phyloP scores from a whole-genome alignment of 92 coral and sea anemone genomes.

The Chrysogorgia sp. region DNA sequence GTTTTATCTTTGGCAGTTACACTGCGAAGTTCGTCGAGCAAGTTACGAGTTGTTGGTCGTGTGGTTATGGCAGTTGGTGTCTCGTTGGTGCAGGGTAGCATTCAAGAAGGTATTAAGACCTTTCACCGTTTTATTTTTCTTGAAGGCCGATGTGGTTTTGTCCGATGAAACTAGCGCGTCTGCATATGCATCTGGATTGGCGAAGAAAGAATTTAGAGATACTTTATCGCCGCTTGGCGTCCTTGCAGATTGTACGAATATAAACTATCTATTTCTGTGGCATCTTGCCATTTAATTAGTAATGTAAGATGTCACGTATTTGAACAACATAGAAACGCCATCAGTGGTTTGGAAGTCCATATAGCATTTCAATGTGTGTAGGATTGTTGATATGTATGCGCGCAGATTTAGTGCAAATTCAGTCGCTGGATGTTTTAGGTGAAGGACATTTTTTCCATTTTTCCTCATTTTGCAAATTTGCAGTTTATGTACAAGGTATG shows the following conservation, averaged over 20 bases:
- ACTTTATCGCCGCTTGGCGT: not conserved
- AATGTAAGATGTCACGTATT: constrained; percentile 21
- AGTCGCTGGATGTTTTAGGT: constrained; percentile 16
- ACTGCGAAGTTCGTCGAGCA: too few species aligned
- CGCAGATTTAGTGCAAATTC: constrained; percentile 15
- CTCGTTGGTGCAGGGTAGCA: too few species aligned
- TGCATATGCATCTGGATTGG: too few species aligned
- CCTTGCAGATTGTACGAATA: constrained; percentile 5
- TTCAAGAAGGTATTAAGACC: too few species aligned
- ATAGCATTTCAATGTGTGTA: constrained; percentile 8
- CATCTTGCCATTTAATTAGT: not conserved
- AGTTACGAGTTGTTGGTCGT: too few species aligned
- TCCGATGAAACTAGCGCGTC: too few species aligned
- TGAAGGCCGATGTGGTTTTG: too few species aligned
- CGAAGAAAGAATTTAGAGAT: too few species aligned
- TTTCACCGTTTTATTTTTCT: too few species aligned
- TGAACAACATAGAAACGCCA: constrained; percentile 6
- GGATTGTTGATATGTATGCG: constrained; percentile 9
- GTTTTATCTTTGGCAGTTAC: too few species aligned
- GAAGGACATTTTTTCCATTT: not conserved
- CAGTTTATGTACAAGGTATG: not conserved
- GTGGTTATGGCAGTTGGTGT: too few species aligned
- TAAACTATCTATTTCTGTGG: not conserved
- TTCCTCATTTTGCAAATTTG: constrained; percentile 2
- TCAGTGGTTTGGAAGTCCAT: constrained; percentile 40